Percentiles rank a stretch among this genome's conserved stretches.
Evolutionary conservation across 2,113 vertebrate genomes (phyloP).

Genomic region (Tragelaphus buxtoni): DNA sequence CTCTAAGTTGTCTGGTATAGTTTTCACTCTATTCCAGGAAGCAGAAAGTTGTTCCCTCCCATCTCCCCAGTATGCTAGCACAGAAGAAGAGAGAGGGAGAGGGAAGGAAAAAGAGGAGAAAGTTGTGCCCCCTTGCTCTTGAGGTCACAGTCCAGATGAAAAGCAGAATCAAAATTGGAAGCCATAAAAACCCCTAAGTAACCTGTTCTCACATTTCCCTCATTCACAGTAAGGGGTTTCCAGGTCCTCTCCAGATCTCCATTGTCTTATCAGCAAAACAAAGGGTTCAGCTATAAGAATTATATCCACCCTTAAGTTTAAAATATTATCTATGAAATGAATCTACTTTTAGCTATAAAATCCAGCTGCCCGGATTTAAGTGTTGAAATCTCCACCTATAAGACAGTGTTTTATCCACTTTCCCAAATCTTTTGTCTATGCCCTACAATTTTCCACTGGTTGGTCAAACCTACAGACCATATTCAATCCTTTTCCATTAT

Average conservation of each 20-base stretch:
- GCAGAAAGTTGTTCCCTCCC: background rate
- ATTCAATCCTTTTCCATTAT: background rate
- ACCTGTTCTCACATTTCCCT: background rate
- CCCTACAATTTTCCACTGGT: background rate
- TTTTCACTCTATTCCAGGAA: background rate
- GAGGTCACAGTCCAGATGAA: background rate
- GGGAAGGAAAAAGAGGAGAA: background rate
- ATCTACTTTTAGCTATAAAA: background rate
- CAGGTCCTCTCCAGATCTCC: background rate
- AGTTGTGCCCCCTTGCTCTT: background rate
- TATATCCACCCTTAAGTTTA: background rate
- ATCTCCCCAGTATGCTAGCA: background rate
- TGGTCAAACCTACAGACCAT: background rate
- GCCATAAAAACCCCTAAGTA: background rate
- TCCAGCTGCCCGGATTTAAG: background rate
- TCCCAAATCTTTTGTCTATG: background rate
- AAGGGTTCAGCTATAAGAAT: background rate
- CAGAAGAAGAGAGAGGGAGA: background rate
- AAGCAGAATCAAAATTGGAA: background rate
- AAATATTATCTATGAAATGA: background rate
- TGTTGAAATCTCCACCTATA: background rate
- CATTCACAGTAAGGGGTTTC: background rate
- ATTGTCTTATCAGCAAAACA: constrained; percentile 9
- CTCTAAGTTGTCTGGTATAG: background rate
- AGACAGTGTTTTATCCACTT: background rate